phyloP scores from a whole-genome alignment of 2,888 invertebrate species.

The Drosophila pegasa region DNA sequence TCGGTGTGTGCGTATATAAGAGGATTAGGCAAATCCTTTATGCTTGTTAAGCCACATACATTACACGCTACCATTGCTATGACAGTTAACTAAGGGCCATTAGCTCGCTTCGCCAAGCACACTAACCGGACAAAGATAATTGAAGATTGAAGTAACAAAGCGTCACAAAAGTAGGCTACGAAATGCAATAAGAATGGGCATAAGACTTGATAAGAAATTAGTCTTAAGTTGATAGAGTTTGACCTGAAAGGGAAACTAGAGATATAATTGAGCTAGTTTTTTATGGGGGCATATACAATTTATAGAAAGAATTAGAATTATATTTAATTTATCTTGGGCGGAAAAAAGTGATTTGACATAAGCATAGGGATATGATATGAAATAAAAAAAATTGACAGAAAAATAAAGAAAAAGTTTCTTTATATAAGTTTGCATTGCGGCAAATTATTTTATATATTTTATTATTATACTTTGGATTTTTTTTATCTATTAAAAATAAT shows the following conservation, averaged over 20 bases:
- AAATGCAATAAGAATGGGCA: background rate
- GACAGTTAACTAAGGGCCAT: constrained; percentile 2
- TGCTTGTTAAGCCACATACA: constrained; percentile 6
- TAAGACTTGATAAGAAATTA: background rate
- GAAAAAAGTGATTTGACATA: no score
- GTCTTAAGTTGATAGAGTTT: background rate
- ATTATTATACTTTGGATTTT: no score
- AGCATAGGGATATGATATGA: no score
- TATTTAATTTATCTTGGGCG: no score
- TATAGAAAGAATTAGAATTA: no score
- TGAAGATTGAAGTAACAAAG: background rate
- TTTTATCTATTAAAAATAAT: no score
- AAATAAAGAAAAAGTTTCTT: no score
- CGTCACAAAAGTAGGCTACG: background rate
- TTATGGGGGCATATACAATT: no score
- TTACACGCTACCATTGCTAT: background rate
- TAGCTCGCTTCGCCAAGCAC: constrained; percentile 6
- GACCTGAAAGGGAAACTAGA: background rate
- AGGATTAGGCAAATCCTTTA: constrained; percentile 1
- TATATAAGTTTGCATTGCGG: no score
- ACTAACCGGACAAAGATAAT: background rate
- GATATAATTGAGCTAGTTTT: no score
- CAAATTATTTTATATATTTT: no score
- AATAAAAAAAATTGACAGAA: no score
- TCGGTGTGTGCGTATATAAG: background rate